Evolutionary conservation across 2,113 vertebrate species (phyloP).

Genomic region (Nerophis lumbriciformis): DNA sequence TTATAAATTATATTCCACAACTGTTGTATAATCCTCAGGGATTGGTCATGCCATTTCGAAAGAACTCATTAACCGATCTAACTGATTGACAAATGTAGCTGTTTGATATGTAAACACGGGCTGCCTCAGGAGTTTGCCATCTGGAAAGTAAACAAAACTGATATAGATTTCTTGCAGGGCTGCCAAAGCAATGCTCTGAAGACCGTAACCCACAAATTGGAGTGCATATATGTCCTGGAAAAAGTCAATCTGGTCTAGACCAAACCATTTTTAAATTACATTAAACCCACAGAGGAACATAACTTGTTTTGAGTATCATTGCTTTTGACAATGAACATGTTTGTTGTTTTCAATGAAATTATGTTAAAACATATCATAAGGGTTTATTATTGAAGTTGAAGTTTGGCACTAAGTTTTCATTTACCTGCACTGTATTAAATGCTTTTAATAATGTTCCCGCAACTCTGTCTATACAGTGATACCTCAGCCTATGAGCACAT

Average conservation of each 20-base stretch:
- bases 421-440: neutral
- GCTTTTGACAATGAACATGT: neutral
- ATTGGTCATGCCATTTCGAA: constrained; percentile 50
- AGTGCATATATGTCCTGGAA: constrained; percentile 49
- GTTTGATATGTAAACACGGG: constrained; percentile 44
- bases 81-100: constrained; percentile 32
- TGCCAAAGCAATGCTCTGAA: constrained; percentile 14
- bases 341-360: neutral
- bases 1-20: constrained; percentile 30
- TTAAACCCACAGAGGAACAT: too few relatives aligned
- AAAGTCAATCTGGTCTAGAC: constrained; percentile 33
- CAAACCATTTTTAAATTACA: neutral
- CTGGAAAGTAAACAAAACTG: constrained; percentile 29
- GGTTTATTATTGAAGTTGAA: neutral
- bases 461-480: too few relatives aligned
- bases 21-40: constrained; percentile 16
- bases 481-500: too few relatives aligned
- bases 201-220: constrained; percentile 50
- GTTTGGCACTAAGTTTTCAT: neutral
- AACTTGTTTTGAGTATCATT: neutral
- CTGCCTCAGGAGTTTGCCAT: constrained; percentile 54
- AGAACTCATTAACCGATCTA: constrained; percentile 23
- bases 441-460: neutral
- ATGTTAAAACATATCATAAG: neutral
- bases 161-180: constrained; percentile 34